phyloP scores from a whole-genome alignment of 2,113 vertebrate genomes.

The Bagarius yarrelli region DNA sequence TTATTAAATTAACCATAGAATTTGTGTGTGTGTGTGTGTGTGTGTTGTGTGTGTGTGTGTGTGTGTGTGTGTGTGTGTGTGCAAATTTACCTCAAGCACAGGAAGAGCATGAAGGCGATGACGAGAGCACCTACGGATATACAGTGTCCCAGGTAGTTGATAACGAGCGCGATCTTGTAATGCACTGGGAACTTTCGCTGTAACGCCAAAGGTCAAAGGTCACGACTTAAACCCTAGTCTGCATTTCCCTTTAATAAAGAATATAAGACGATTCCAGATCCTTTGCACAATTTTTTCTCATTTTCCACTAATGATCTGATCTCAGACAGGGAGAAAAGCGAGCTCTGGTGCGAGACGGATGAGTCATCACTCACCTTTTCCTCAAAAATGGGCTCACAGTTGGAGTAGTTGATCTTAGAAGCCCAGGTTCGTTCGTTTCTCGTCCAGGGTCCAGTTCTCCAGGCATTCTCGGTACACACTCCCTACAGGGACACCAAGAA shows the following conservation, averaged over 20 bases:
- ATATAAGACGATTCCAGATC: no score
- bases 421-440: no score
- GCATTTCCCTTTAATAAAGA: no score
- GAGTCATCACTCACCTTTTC: slow-evolving; percentile 81
- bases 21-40: no score
- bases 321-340: no score
- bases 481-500: slow-evolving; percentile 66
- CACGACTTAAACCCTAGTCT: no score
- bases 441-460: no score
- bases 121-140: slow-evolving; percentile 89
- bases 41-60: no score
- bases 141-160: slow-evolving; percentile 98
- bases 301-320: no score
- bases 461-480: slow-evolving; percentile 91
- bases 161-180: slow-evolving; percentile 90
- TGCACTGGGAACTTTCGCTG: slow-evolving; percentile 90
- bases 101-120: slow-evolving; percentile 92
- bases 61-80: background rate
- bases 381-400: slow-evolving; percentile 91
- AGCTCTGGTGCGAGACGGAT: no score
- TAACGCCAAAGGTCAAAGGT: slow-evolving; percentile 63
- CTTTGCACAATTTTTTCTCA: no score
- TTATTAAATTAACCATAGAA: no score
- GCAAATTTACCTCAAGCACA: slow-evolving; percentile 88
- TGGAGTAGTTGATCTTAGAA: slow-evolving; percentile 90